Base-by-base conservation (phyloP, 2,888 invertebrate genomes). In the Lasioglossum villosulum region DNA sequence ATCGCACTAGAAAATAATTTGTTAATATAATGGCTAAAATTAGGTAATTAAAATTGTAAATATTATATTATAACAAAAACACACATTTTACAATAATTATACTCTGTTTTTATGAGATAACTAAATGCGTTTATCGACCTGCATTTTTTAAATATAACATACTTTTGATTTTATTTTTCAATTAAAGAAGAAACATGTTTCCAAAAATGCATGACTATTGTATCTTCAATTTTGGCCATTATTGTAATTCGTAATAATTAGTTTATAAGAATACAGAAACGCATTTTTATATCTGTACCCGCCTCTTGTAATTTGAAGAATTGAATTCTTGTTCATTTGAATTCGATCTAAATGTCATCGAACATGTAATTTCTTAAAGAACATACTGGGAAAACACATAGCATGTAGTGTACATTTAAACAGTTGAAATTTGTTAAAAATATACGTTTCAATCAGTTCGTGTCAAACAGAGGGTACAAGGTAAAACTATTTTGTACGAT, bases 1-100 rank as follows among this genome's bases (percentile, higher is more conserved):
- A 76, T 52, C n/a, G 75, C 52, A 37, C 23, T 76, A 72, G 42
- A 66, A 52, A 80, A 27, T n/a, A 45, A 66, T 73, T 88, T 86
- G 66, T 88, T 88, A 75, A 86, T 81, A 78, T 87, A 88, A 82
- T 89, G 89, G 82, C 82, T 86, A 82, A 84, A 84, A 82, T 88
- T 78, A 86, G 80, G 74, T 73, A 75, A 76, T 66, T 30, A 66
- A 63, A 79, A 80, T 68, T 86, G 80, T 88, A 89, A 80, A 84
- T 86, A 82, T 59, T n/a, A 39, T 71, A 75, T 63, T 39, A 75
- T 83, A 74, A 74, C 45, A 66, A n/a, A 10, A 16, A n/a, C 19
- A 63, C 42, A 74, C 39, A 70, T 45, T 85, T 75, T 56, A 82
- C 27, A 12, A 34, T 39, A 48, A 63, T 72, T 56, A 16, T 23